Base-by-base conservation (phyloP, 2,888 invertebrate genomes). In the Anthrax anthrax region DNA sequence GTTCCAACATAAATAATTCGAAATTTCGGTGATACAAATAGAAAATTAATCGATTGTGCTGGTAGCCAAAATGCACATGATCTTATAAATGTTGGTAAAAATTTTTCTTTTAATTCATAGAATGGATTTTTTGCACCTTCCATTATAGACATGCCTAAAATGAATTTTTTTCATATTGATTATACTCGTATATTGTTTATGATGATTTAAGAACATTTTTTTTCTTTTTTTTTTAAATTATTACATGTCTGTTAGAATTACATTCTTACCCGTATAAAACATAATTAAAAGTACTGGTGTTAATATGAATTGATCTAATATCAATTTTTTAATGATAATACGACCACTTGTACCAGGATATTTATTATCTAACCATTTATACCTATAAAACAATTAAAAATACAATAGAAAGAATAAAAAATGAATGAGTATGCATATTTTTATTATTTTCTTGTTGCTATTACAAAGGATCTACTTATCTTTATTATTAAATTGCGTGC, bases 41-140 rank as follows among this genome's bases (percentile, higher is more conserved):
- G 62, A 65, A 90, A 90, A 65, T 90, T 90, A 29, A 87, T 60
- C 0, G 79, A 74, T 65, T 88, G 87, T 1, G 78, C 81, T 0
- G 89, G 89, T 37, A 89, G 62, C 89, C 90, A 90, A 64, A 87
- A 90, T 44, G 77, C 65, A 58, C 88, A 88, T 52, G 86, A 87
- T 1, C 81, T 78, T 62, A 77, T 51, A 58, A 80, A 80, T 1
- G 88, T 84, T 48, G 76, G 78, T 51, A 75, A 55, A 54, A 84
- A 82, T 64, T 89, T 90, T 37, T 74, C 70, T 54, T 70, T 73
- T 23, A 81, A 75, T 62, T 90, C 89, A 52, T 74, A 74, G 41
- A 85, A 75, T 3, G 84, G 60, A 58, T 88, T 78, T 18, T 72
- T 68, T 58, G 76, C 78, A 5, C 78, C 67, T 66, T 89, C 89